A percentile compares a stretch with the other conserved stretches of the same genome.
Conservation (phyloP, 2,113 vertebrate species). For the Myxocyprinus asiaticus region DNA sequence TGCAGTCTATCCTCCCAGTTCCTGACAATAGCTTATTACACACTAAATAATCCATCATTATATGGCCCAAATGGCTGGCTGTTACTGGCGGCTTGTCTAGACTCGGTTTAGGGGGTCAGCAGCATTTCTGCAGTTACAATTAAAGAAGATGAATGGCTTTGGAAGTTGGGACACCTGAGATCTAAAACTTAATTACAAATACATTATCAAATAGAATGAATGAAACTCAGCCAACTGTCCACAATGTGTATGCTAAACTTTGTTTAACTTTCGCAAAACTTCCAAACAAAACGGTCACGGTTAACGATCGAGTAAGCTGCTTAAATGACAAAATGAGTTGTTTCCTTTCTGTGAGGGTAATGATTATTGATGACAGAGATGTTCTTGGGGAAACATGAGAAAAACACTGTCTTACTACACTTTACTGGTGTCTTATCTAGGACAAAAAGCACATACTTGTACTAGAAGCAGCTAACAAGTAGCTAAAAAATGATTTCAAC, state of each 20-base stretch:
- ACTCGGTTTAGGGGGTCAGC: background rate
- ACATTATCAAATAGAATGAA: background rate
- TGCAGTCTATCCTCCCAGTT: slow-evolving; percentile 14
- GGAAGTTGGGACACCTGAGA: background rate
- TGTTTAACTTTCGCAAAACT: background rate
- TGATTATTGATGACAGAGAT: no score
- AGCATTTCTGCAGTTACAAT: slow-evolving; percentile 16
- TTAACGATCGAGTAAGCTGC: no score
- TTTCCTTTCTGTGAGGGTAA: no score
- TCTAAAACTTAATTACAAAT: background rate
- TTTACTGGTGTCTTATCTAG: no score
- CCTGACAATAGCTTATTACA: slow-evolving; percentile 32
- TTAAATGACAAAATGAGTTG: no score
- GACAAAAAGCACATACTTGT: no score
- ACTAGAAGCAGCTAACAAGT: no score
- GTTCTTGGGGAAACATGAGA: no score
- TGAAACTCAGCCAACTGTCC: background rate
- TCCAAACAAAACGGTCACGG: no score
- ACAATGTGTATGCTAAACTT: background rate
- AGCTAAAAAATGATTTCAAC: no score
- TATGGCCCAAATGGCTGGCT: background rate
- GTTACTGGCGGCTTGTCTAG: background rate
- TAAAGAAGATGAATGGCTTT: slow-evolving; percentile 9
- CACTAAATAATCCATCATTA: slow-evolving; percentile 12
- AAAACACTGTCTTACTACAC: no score